Base-by-base conservation (phyloP, 1,140 invertebrate genomes). In the Sycobia sp. region DNA sequence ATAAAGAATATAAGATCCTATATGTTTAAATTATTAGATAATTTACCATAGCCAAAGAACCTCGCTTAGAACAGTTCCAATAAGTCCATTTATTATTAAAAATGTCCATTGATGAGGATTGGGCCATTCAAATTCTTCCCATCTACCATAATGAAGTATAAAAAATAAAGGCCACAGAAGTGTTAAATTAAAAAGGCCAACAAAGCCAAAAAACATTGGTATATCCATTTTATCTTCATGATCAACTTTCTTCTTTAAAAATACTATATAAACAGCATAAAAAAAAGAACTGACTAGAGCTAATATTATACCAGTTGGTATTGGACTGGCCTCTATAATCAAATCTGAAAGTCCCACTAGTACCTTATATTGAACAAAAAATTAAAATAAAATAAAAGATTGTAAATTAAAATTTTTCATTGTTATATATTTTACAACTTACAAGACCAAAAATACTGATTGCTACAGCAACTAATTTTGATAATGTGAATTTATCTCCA, bases 191-290 rank as follows among this genome's bases (percentile, higher is more conserved):
- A 94, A 93, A 3, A 95, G 78, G 22, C 94, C 94, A 61, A 96
- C 91, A 82, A 95, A 95, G 38, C 93, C 93, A 82, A 95, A 95
- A 81, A 95, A 95, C 85, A 95, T 88, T 32, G 91, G 90, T 76
- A 95, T 91, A 78, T 95, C 91, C 74, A 95, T 87, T 79, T 91
- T 91, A 70, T 94, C 91, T 81, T 95, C 93, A 71, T 91, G 87
- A 71, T 92, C 90, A 13, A 93, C 90, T 80, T 91, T 91, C 71
- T 89, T 84, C 70, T 88, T 85, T 2, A 96, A 82, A 71, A 93
- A 89, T 49, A 95, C 93, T 65, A 95, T 83, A 79, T 94, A 95
- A 11, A 86, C 81, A 23, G 93, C 90, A 82, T 94, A 94, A 67
- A 92, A 90, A 73, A 94, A 87, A 58, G 93, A 90, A 78, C 93